Evolutionary conservation across 1,140 invertebrate genomes (phyloP), one percentile per base, ranked within the genome.

Genomic region (Melipona quadrifasciata): DNA sequence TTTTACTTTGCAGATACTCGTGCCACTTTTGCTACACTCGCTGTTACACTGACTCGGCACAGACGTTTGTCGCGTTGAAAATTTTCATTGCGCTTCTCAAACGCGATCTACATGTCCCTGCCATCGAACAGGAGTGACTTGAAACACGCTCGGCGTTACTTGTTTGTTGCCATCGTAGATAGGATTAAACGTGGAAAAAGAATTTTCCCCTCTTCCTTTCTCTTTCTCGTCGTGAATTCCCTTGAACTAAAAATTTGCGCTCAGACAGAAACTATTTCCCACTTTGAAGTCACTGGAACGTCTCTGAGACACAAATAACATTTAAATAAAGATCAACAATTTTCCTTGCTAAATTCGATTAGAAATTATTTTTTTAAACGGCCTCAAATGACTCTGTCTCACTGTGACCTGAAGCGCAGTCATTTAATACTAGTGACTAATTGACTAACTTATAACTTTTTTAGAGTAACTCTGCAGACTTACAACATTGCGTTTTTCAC

Each of bases 121-220:
- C 70, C 0, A 1, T 17, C 17, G 47, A 24, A 64, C n/a, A 17
- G 39, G 27, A 73, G n/a, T 21, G 57, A 73, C 39, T 64, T 39
- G n/a, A 81, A 34, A 24, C 27, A 39, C 14, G 57, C 4, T 17
- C 80, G 61, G 47, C 74, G 47, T 82, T 65, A 74, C 31, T 24
- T 47, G 57, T 76, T 82, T 76, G 72, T 82, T 65, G 31, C 19
- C 21, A 8, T 27, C 6, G 14, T 5, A 17, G 72, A 67, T 11
- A 70, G 39, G 65, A 78, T 78, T 83, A 78, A 77, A 78, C 3
- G 81, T 47, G 58, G 58, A 21, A 24, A 58, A 77, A 57, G 61
- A 34, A 68, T 75, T 82, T 76, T 17, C 6, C n/a, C 11, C 24
- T 57, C 10, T 21, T 19, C 8, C 8, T 58, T 24, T 58, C 19